Evolutionary conservation across 1,140 invertebrate species (phyloP), one percentile per base, ranked within the genome.

Genomic region (Diorhabda sublineata): DNA sequence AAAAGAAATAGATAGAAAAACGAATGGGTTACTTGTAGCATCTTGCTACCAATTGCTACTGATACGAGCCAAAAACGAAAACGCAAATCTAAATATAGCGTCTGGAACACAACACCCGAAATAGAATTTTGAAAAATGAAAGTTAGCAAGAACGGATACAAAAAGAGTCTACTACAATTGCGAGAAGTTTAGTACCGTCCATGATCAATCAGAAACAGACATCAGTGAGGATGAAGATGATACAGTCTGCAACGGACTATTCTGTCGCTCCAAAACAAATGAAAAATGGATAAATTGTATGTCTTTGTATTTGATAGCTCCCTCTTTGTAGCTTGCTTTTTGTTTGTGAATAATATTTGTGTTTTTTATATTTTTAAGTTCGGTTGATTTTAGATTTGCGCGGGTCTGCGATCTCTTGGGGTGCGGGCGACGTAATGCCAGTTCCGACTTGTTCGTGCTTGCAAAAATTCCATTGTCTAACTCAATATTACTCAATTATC

Each of bases 221-320:
- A 41, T 58, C 9, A 26, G 11, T 11, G 11, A 11, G 11, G 11
- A 11, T 11, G 11, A 11, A 11, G 11, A 11, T 11, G 11, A 11
- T 11, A 11, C 11, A 11, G 11, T 66, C 58, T 66, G 64, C 57
- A 41, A 52, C 58, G 57, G 56, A 44, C 9, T 41, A 57, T 66
- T 58, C 58, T 66, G 47, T 56, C 45, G 3, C 26, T 45, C 45
- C 64, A 47, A 66, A 66, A 4, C 26, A 41, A 11, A 52, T 9
- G 64, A 66, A 66, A 56, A 56, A 47, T 66, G 52, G 64, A 66
- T 66, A 6, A 6, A 42, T 41, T 66, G 64, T 3, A 8, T 66
- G 57, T 52, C 11, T 44, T 66, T 66, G 44, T 11, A 59, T 7
- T 11, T 7, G 43, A 66, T 66, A 52, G 64, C 26, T 45, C 11